Percentiles rank a stretch among this genome's conserved stretches.
phyloP scores from a whole-genome alignment of 2,113 vertebrate species.

The Tachuris rubrigastra region DNA sequence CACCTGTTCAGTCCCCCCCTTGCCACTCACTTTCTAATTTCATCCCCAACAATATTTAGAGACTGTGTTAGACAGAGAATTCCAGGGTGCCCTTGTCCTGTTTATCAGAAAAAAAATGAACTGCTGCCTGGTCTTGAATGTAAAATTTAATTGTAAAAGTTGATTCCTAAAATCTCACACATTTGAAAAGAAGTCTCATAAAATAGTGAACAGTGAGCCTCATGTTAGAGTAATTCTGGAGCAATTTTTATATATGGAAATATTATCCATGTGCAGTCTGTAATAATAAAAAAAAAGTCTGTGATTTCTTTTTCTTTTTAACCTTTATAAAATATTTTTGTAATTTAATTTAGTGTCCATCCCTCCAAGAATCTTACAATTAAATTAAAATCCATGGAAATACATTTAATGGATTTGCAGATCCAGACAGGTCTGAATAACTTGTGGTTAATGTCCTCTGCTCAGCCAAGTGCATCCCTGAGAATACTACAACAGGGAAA shows the following conservation, averaged over 20 bases:
- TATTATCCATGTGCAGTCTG: neutral
- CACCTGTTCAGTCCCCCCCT: neutral
- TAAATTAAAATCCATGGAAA: neutral
- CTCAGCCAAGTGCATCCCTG: neutral
- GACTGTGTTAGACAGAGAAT: neutral
- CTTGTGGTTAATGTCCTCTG: too few species aligned
- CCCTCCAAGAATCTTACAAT: neutral
- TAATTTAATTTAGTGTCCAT: neutral
- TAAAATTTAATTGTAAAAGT: neutral
- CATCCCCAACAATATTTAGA: neutral
- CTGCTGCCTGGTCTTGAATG: neutral
- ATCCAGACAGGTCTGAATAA: neutral
- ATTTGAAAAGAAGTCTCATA: neutral
- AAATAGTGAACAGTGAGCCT: neutral
- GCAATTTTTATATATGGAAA: neutral
- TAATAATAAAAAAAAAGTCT: neutral
- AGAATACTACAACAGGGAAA: neutral
- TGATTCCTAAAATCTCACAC: neutral
- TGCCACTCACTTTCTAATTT: neutral
- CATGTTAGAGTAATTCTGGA: neutral
- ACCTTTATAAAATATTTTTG: neutral
- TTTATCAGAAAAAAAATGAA: neutral
- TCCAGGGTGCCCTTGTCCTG: neutral
- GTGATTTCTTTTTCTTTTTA: neutral
- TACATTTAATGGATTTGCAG: neutral